phyloP scores from a whole-genome alignment of 2,113 vertebrate species.

The Clarias batrachus region DNA sequence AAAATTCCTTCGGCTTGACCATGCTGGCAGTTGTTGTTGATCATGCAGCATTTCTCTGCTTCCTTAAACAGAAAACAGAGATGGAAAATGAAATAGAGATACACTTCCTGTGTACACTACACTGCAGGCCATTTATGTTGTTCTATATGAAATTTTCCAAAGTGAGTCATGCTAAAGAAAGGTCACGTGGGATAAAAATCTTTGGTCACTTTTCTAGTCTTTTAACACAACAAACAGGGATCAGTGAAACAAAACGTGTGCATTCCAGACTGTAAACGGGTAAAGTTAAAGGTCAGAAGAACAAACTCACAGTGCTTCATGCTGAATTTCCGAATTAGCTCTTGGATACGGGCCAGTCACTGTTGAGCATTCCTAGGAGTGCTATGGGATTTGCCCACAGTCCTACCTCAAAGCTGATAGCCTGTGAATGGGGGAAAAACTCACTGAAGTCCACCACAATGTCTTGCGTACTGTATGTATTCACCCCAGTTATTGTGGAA shows the following conservation, averaged over 20 bases:
- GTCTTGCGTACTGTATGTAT: neutral
- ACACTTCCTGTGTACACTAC: neutral
- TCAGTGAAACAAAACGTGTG: neutral
- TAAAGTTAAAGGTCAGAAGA: neutral
- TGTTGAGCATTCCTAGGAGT: slow-evolving; percentile 18
- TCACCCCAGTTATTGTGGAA: neutral
- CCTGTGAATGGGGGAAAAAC: neutral
- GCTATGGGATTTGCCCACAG: neutral
- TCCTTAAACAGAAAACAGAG: neutral
- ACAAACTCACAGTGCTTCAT: neutral
- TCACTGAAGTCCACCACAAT: neutral
- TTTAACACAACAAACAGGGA: neutral
- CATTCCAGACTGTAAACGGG: neutral
- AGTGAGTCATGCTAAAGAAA: neutral
- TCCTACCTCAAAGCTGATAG: neutral
- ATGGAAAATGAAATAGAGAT: neutral
- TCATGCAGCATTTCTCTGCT: neutral
- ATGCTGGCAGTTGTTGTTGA: neutral
- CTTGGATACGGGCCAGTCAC: neutral
- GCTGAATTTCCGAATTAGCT: neutral
- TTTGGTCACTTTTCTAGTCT: neutral
- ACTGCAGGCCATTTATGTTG: neutral
- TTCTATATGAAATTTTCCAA: neutral
- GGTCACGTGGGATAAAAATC: neutral
- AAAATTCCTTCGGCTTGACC: neutral